Percentiles rank a stretch among this genome's conserved stretches.
Evolutionary conservation across 2,888 invertebrate genomes (phyloP).

Genomic region (Patella caerulea): DNA sequence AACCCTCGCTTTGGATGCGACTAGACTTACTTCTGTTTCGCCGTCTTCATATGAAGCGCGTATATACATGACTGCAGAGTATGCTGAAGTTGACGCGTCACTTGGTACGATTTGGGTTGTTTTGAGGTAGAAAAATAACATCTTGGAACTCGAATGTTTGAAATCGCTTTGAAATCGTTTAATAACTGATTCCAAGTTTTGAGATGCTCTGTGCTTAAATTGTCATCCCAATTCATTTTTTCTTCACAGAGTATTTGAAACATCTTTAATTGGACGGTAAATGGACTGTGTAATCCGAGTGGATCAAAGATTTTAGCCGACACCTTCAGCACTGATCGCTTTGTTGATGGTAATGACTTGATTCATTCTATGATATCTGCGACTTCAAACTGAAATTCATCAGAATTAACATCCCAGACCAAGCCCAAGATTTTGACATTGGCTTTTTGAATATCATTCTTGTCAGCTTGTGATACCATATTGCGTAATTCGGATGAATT

Average conservation of each 20-base stretch:
- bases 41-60: neutral
- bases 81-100: neutral
- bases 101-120: neutral
- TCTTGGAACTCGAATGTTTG: slow-evolving; percentile 1
- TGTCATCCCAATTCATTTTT: neutral
- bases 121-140: neutral
- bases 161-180: neutral
- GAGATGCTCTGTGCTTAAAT: neutral
- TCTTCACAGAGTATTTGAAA: neutral
- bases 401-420: too few relatives aligned
- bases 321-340: neutral
- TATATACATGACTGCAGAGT: neutral
- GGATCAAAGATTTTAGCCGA: neutral
- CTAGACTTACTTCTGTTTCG: neutral
- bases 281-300: neutral
- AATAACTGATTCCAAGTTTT: neutral
- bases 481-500: too few relatives aligned
- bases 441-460: too few relatives aligned
- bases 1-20: neutral
- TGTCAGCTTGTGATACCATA: too few relatives aligned
- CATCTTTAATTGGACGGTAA: neutral
- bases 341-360: too few relatives aligned
- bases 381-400: too few relatives aligned
- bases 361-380: too few relatives aligned
- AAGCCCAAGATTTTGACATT: too few relatives aligned